Conservation (phyloP, 1,140 invertebrate species). For the Drosophila erecta region DNA sequence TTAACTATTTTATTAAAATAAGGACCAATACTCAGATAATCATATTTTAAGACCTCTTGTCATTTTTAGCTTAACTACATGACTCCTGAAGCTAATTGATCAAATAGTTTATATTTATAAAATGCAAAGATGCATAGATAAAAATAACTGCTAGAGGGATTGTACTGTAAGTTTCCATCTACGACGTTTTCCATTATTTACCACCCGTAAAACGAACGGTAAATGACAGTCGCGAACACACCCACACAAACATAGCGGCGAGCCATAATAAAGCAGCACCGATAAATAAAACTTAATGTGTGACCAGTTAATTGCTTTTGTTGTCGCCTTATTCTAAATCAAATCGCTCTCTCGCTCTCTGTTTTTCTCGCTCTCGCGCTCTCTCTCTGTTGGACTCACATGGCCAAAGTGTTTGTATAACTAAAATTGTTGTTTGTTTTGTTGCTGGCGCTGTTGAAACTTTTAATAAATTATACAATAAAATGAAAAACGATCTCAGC, state of each 20-base stretch:
- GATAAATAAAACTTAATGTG: conserved; percentile 76
- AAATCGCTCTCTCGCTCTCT: conserved; percentile 43
- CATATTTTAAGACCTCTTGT: no score
- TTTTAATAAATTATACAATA: conserved; percentile 82
- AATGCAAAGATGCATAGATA: no score
- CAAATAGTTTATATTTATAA: no score
- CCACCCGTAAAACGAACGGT: conserved; percentile 42
- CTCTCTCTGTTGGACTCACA: conserved; percentile 30
- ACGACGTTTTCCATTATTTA: conserved; percentile 34
- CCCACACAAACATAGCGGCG: conserved; percentile 27
- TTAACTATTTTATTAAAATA: no score
- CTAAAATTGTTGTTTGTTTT: conserved; percentile 55
- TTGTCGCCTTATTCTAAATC: conserved; percentile 67
- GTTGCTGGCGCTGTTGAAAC: conserved; percentile 51
- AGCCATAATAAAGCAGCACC: conserved; percentile 53
- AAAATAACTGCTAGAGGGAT: no score
- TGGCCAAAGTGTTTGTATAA: conserved; percentile 71
- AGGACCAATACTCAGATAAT: no score
- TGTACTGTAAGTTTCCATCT: conserved; percentile 25
- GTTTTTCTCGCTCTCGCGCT: background rate
- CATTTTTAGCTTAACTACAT: no score
- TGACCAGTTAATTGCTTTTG: conserved; percentile 73
- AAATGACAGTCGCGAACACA: conserved; percentile 36
- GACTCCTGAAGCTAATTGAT: no score
- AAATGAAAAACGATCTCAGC: conserved; percentile 64